Evolutionary conservation across 2,797 vertebrate genomes (phyloP).

Genomic region (Danio jaintianensis): DNA sequence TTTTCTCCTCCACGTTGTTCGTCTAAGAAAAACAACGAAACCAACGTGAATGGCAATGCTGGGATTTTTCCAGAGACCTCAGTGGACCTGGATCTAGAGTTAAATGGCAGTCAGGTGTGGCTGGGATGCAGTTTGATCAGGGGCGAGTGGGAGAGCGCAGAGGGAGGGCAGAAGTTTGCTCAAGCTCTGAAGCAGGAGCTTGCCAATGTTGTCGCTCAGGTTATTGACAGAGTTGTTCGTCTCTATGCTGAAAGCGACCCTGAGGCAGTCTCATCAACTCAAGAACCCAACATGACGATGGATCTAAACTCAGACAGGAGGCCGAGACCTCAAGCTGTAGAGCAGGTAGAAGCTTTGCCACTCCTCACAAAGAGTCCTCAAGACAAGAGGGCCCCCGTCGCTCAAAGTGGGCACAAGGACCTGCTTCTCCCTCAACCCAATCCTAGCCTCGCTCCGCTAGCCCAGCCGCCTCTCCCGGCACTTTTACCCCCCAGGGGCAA

Average conservation of each 20-base stretch:
- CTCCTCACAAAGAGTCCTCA: conserved; percentile 61
- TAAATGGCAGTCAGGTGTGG: conserved; percentile 73
- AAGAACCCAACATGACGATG: conserved; percentile 49
- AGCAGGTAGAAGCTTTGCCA: conserved; percentile 61
- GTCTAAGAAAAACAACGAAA: conserved; percentile 49
- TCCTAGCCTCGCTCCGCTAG: conserved; percentile 70
- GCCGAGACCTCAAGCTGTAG: conserved; percentile 37
- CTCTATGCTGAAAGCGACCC: conserved; percentile 76
- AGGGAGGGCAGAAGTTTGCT: conserved; percentile 78
- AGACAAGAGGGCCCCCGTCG: conserved; percentile 59
- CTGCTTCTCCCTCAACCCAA: conserved; percentile 71
- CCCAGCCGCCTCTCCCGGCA: conserved; percentile 71
- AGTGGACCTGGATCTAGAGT: conserved; percentile 64
- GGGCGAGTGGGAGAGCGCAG: conserved; percentile 71
- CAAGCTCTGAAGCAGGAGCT: conserved; percentile 81
- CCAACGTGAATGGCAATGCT: conserved; percentile 52
- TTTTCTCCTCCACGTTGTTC: conserved; percentile 56
- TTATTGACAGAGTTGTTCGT: conserved; percentile 82
- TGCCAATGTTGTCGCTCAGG: conserved; percentile 78
- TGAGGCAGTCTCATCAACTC: conserved; percentile 63
- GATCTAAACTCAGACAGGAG: conserved; percentile 46
- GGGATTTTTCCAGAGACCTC: conserved; percentile 59
- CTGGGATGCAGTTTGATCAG: conserved; percentile 77
- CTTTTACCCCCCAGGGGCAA: conserved; percentile 74
- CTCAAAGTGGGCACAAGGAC: conserved; percentile 60